A percentile compares a stretch with the other conserved stretches of the same genome.
These are phyloP conservation scores for Ginglymostoma cirratum DNA, from an alignment of 2,113 vertebrate species.

Conservation along the genomic window DNA sequence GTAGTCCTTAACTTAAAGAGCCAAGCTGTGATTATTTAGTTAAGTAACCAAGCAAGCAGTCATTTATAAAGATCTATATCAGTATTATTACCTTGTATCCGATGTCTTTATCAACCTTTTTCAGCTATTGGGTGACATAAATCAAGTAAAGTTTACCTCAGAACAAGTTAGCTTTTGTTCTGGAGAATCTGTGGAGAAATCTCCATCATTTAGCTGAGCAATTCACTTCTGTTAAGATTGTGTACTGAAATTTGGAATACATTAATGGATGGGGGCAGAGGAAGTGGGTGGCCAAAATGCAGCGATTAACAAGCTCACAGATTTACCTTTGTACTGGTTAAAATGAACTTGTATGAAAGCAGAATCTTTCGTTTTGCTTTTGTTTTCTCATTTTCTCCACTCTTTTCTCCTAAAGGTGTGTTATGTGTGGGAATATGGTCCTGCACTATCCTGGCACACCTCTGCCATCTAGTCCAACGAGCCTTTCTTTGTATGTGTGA, in stretches of 20 bases:
- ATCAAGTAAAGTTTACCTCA: conserved; percentile 23
- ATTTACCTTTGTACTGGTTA: background rate
- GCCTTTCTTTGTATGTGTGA: background rate
- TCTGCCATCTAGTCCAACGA: background rate
- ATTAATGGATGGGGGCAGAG: background rate
- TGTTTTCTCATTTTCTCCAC: background rate
- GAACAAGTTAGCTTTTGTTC: background rate
- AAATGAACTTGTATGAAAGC: conserved; percentile 9
- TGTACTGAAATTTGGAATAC: background rate
- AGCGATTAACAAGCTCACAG: background rate
- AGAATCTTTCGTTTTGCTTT: background rate
- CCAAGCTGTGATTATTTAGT: background rate
- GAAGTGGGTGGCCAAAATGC: background rate
- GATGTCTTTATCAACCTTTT: background rate
- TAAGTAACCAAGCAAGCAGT: conserved; percentile 12
- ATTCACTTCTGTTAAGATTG: background rate
- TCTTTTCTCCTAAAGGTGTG: background rate
- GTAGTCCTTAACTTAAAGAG: background rate
- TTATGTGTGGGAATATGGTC: background rate
- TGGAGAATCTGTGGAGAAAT: background rate
- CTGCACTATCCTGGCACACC: background rate
- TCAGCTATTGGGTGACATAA: background rate
- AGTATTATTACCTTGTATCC: background rate
- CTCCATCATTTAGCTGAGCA: background rate
- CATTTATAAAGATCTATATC: conserved; percentile 5